Conservation (phyloP, 2,113 vertebrate species). For the Microtus ochrogaster region DNA sequence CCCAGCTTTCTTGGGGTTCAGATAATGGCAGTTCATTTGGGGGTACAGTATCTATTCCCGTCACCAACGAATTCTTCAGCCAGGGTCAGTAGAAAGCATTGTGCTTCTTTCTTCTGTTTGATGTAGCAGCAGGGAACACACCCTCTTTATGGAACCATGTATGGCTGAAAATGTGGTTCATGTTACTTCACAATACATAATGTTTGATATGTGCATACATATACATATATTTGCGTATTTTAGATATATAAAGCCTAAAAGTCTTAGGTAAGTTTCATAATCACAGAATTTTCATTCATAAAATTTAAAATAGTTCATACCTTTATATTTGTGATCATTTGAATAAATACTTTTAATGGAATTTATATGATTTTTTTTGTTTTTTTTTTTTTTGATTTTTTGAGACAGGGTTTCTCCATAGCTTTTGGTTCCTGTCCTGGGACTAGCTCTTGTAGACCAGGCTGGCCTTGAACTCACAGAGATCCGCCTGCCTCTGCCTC, state of each 20-base stretch:
- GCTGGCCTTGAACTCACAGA: no score
- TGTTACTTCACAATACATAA: neutral
- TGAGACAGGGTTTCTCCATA: no score
- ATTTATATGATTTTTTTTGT: neutral
- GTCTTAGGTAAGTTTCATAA: neutral
- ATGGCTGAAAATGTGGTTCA: neutral
- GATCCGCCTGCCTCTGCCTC: no score
- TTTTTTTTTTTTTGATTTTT: no score
- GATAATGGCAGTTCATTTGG: neutral
- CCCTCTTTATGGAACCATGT: neutral
- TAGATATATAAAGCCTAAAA: neutral
- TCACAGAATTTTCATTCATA: slow-evolving; percentile 7
- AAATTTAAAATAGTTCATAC: slow-evolving; percentile 22
- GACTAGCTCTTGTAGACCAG: no score
- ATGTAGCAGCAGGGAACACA: neutral
- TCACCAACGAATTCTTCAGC: neutral
- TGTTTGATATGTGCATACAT: neutral
- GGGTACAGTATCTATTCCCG: neutral
- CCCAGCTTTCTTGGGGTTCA: neutral
- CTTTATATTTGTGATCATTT: neutral
- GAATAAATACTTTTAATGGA: neutral
- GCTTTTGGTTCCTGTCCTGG: no score
- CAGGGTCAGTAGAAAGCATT: neutral
- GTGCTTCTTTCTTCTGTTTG: neutral
- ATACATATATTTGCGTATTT: neutral